phyloP scores from a whole-genome alignment of 1,140 invertebrate genomes.

The silkworm (Bombyx mori) region DNA sequence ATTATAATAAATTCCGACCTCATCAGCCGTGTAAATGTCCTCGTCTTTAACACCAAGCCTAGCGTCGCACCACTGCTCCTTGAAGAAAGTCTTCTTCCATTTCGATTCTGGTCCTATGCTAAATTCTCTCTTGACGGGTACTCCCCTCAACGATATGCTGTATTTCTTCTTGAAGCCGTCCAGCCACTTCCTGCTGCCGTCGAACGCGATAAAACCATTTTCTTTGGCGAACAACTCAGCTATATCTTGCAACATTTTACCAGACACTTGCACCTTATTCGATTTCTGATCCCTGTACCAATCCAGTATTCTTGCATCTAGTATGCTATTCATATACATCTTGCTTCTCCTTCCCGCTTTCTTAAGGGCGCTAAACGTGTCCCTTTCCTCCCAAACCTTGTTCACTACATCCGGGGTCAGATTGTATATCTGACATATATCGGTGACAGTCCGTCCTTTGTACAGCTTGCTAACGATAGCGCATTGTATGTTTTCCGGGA shows the following conservation, averaged over 20 bases:
- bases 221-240: slow-evolving; percentile 23
- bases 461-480: slow-evolving; percentile 27
- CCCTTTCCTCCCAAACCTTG: slow-evolving; percentile 25
- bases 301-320: slow-evolving; percentile 21
- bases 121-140: slow-evolving; percentile 17
- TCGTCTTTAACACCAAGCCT: slow-evolving; percentile 20
- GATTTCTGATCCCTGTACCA: slow-evolving; percentile 20
- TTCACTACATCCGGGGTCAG: slow-evolving; percentile 22
- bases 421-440: slow-evolving; percentile 22
- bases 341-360: slow-evolving; percentile 17
- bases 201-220: slow-evolving; percentile 23
- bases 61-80: slow-evolving; percentile 22
- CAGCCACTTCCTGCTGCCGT: slow-evolving; percentile 28
- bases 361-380: slow-evolving; percentile 21
- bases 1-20: slow-evolving; percentile 26
- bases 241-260: slow-evolving; percentile 24
- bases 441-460: slow-evolving; percentile 19
- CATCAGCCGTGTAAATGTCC: slow-evolving; percentile 28
- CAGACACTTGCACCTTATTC: slow-evolving; percentile 20
- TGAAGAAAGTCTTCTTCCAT: slow-evolving; percentile 24
- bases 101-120: slow-evolving; percentile 20
- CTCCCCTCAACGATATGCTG: slow-evolving; percentile 20
- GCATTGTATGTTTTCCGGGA: slow-evolving; percentile 18
- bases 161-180: slow-evolving; percentile 26
- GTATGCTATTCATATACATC: slow-evolving; percentile 20